These are phyloP conservation scores for Ceratosolen fusciceps DNA, from an alignment of 1,140 invertebrate genomes.

Conservation along the genomic window DNA sequence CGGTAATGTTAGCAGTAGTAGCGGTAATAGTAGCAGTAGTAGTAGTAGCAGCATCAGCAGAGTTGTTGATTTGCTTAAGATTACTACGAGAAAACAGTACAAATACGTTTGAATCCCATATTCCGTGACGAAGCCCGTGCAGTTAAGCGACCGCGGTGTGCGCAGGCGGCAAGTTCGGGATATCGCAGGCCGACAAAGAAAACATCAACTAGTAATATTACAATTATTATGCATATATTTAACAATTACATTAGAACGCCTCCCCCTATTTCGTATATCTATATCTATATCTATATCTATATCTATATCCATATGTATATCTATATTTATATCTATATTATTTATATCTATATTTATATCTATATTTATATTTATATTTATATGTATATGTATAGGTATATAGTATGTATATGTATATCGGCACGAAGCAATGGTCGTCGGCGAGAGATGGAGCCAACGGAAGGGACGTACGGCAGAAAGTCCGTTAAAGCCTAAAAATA, in stretches of 20 bases:
- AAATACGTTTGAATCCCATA: conserved; percentile 48
- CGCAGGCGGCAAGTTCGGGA: conserved; percentile 26
- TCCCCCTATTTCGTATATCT: too few relatives aligned
- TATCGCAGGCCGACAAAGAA: background rate
- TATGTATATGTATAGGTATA: background rate
- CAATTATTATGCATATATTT: conserved; percentile 34
- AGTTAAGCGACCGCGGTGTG: conserved; percentile 1
- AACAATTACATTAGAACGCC: conserved; percentile 28
- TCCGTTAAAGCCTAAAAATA: conserved; percentile 1
- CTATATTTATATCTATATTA: too few relatives aligned
- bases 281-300: too few relatives aligned
- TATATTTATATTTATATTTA: too few relatives aligned
- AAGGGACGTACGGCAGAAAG: background rate
- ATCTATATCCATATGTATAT: too few relatives aligned
- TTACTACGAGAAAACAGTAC: conserved; percentile 54
- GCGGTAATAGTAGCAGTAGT: too few relatives aligned
- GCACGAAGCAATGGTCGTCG: conserved; percentile 54
- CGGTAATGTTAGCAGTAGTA: too few relatives aligned
- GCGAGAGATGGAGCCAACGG: conserved; percentile 20
- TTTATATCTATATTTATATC: too few relatives aligned
- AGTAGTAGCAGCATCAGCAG: too few relatives aligned
- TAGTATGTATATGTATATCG: background rate
- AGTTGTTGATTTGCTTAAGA: conserved; percentile 11
- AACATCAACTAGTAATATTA: conserved; percentile 1
- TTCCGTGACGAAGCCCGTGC: background rate